A percentile compares a stretch with the other conserved stretches of the same genome.
Evolutionary conservation across 2,797 vertebrate genomes (phyloP).

Genomic region (Typhlichthys subterraneus): DNA sequence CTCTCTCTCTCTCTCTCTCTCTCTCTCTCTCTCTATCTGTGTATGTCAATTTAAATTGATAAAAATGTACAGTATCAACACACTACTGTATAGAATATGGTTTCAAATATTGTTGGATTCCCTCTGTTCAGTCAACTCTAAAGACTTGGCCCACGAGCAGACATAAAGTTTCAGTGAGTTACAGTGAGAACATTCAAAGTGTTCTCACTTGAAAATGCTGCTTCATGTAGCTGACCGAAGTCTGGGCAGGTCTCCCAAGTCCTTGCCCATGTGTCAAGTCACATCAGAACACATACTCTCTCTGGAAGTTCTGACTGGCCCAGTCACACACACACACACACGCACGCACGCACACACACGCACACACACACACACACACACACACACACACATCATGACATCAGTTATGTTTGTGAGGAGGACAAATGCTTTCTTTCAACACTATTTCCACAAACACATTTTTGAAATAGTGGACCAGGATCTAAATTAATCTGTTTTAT

Average conservation of each 20-base stretch:
- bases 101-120: background rate
- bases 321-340: conserved; percentile 43
- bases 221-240: conserved; percentile 33
- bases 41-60: too few relatives aligned
- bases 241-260: conserved; percentile 44
- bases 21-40: too few relatives aligned
- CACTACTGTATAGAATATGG: too few relatives aligned
- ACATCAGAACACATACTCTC: conserved; percentile 38
- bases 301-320: conserved; percentile 55
- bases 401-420: conserved; percentile 29
- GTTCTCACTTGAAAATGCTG: conserved; percentile 50
- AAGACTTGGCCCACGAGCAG: conserved; percentile 6
- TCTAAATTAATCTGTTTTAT: background rate
- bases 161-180: background rate
- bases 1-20: too few relatives aligned
- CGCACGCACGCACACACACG: conserved; percentile 66
- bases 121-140: background rate
- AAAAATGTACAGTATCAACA: too few relatives aligned
- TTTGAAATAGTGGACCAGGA: too few relatives aligned
- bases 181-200: background rate
- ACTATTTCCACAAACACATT: conserved; percentile 15
- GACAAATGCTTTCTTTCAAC: conserved; percentile 20
- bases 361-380: conserved; percentile 66
- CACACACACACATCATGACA: conserved; percentile 63
- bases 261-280: conserved; percentile 47